phyloP scores from a whole-genome alignment of 2,888 invertebrate genomes.

The Dermolepida albohirtum region DNA sequence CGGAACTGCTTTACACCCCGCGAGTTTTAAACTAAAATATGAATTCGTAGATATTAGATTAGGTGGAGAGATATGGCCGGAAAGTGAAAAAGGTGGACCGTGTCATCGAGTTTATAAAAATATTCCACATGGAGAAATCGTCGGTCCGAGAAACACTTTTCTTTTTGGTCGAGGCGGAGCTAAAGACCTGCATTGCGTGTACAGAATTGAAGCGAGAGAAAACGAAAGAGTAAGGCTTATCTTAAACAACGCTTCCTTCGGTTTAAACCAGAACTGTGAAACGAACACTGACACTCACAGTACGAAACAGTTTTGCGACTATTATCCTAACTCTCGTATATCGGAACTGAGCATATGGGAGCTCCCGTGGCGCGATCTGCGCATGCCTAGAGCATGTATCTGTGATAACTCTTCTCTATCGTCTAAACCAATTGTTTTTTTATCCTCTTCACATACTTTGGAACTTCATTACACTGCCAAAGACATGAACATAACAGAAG shows the following conservation, averaged over 20 bases:
- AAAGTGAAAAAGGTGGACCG: conserved; percentile 57
- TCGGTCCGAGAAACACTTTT: conserved; percentile 80
- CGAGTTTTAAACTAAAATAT: conserved; percentile 79
- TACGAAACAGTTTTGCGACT: conserved; percentile 73
- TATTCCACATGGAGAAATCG: conserved; percentile 72
- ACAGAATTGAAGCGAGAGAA: conserved; percentile 77
- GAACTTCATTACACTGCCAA: conserved; percentile 83
- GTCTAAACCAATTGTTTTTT: conserved; percentile 72
- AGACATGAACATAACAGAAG: conserved; percentile 80
- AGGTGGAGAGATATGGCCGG: conserved; percentile 75
- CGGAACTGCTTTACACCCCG: conserved; percentile 85
- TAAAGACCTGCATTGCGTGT: conserved; percentile 79
- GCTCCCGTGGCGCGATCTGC: conserved; percentile 78
- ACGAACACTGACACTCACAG: conserved; percentile 81
- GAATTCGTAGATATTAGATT: conserved; percentile 86
- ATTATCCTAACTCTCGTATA: conserved; percentile 61
- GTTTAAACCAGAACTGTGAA: conserved; percentile 73
- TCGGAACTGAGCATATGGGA: conserved; percentile 74
- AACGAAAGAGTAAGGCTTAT: conserved; percentile 74
- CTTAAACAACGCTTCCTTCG: conserved; percentile 79
- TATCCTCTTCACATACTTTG: conserved; percentile 76
- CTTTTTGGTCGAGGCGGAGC: conserved; percentile 88
- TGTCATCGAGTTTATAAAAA: conserved; percentile 76
- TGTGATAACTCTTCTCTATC: conserved; percentile 79
- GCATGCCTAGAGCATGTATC: conserved; percentile 80